phyloP scores from a whole-genome alignment of 2,888 invertebrate species.

The Stegophylla sp. region DNA sequence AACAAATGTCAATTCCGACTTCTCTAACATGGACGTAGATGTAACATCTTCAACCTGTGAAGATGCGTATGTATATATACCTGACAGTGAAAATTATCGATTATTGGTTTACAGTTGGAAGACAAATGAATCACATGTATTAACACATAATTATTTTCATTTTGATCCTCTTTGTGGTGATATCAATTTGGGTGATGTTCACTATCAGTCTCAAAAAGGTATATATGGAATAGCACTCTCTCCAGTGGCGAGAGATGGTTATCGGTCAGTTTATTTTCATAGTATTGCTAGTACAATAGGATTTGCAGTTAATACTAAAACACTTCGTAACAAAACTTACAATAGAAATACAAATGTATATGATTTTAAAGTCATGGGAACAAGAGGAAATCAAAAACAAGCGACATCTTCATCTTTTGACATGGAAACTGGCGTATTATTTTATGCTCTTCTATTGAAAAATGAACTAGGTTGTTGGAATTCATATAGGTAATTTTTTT shows the following conservation, averaged over 20 bases:
- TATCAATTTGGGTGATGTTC: conserved; percentile 67
- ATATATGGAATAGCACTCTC: conserved; percentile 77
- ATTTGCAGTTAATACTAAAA: conserved; percentile 71
- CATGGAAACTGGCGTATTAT: conserved; percentile 73
- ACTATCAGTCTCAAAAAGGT: conserved; percentile 84
- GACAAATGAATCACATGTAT: conserved; percentile 77
- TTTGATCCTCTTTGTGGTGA: conserved; percentile 78
- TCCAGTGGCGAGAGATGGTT: conserved; percentile 67
- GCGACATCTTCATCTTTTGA: conserved; percentile 78
- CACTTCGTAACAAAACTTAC: conserved; percentile 75
- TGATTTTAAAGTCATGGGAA: conserved; percentile 78
- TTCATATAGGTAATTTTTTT: conserved; percentile 64
- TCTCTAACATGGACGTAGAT: conserved; percentile 81
- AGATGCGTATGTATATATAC: conserved; percentile 78
- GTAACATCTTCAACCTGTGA: conserved; percentile 75
- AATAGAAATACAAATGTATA: conserved; percentile 73
- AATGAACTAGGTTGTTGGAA: conserved; percentile 86
- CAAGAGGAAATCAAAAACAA: conserved; percentile 76
- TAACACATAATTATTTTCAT: conserved; percentile 77
- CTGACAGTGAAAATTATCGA: conserved; percentile 75
- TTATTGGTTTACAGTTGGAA: conserved; percentile 79
- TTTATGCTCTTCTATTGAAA: conserved; percentile 78
- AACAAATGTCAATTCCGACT: conserved; percentile 76
- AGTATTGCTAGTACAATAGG: conserved; percentile 82
- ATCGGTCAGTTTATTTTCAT: conserved; percentile 76